Evolutionary conservation across 2,888 invertebrate species (phyloP), one percentile per base, ranked within the genome.

Genomic region (Cantharis rufa): DNA sequence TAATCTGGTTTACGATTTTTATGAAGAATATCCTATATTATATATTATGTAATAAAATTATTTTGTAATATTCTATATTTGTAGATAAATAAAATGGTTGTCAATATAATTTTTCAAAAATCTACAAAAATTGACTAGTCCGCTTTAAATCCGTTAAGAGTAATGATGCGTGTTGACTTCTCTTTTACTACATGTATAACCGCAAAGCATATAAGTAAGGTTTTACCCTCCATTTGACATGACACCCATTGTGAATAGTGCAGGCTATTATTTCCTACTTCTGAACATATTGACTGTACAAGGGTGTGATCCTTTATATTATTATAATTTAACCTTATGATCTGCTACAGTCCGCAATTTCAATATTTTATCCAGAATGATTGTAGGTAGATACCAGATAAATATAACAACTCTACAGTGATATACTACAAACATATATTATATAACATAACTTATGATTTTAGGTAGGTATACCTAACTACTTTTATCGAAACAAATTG

Each of bases 231-330:
- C 79, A 82, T 81, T 83, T 84, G 86, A 86, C 86, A 85, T 86
- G 87, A 87, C 87, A 86, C 85, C 86, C 82, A 87, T 88, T 88
- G 87, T 87, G 75, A 83, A 82, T 78, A 75, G 74, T 78, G 85
- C 85, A 87, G 86, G 86, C 86, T 84, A 87, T 87, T 87, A 87
- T 87, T 85, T 86, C 82, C 84, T 86, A 86, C 86, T 87, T 87
- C 83, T 83, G 85, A 86, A 86, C 87, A 85, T 85, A 86, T 87
- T 87, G 86, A 85, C 86, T 86, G 84, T 87, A 85, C 85, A 85
- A 84, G 85, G 85, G 85, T 85, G 82, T 80, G 81, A 81, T 80
- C 78, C 48, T 69, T 62, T 68, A 69, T 75, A 75, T 77, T 75
- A 75, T 77, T 70, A 79, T 75, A 72, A 77, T 77, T 21, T 32